These are phyloP conservation scores for Formica aserva DNA, from an alignment of 2,888 invertebrate genomes.

Conservation along the genomic window DNA sequence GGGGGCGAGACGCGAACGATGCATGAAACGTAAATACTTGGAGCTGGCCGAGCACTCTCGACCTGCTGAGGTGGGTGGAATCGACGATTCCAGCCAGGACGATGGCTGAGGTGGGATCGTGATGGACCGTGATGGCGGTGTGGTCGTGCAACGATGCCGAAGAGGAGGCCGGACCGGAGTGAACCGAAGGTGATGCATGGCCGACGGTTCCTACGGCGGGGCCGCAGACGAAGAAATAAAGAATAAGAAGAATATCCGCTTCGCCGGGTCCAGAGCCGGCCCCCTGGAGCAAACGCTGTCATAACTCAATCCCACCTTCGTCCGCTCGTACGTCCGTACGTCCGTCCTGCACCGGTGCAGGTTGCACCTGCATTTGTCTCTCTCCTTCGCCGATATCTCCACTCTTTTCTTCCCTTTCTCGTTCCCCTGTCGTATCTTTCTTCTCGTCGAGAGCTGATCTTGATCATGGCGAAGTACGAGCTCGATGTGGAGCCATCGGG, in stretches of 20 bases:
- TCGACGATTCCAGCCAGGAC: slow-evolving; percentile 77
- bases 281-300: slow-evolving; percentile 86
- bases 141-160: slow-evolving; percentile 76
- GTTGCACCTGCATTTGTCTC: slow-evolving; percentile 71
- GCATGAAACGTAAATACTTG: slow-evolving; percentile 54
- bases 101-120: slow-evolving; percentile 80
- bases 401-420: neutral
- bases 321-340: slow-evolving; percentile 76
- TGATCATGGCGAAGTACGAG: slow-evolving; percentile 64
- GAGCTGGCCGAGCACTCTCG: slow-evolving; percentile 56
- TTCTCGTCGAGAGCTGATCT: slow-evolving; percentile 52
- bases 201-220: slow-evolving; percentile 83
- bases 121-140: slow-evolving; percentile 78
- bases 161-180: slow-evolving; percentile 83
- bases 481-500: slow-evolving; percentile 66
- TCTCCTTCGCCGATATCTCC: slow-evolving; percentile 43
- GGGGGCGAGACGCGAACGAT: slow-evolving; percentile 28
- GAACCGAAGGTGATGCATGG: slow-evolving; percentile 85
- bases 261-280: slow-evolving; percentile 82
- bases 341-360: slow-evolving; percentile 77
- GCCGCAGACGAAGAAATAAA: slow-evolving; percentile 82
- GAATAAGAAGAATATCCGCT: slow-evolving; percentile 85
- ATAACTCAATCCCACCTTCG: slow-evolving; percentile 86
- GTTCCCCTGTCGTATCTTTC: slow-evolving; percentile 24
- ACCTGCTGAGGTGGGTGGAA: slow-evolving; percentile 82